Evolutionary conservation across 2,888 invertebrate genomes (phyloP).

Genomic region (Epistrophe eligans): DNA sequence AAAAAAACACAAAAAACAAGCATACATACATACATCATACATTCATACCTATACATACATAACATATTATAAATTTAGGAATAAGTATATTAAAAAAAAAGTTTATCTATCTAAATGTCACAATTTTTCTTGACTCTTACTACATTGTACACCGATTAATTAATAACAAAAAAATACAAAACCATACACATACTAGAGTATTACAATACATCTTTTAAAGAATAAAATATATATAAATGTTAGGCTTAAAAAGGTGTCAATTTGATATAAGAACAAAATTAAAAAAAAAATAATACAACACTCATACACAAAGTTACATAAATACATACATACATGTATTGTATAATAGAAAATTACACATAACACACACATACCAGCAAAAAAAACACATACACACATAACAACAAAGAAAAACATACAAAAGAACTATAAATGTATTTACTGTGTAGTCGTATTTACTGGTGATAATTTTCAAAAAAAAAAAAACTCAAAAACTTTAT

Average conservation of each 20-base stretch:
- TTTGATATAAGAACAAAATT: slow-evolving; percentile 47
- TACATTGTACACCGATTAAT: slow-evolving; percentile 75
- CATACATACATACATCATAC: not conserved
- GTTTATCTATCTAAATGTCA: slow-evolving; percentile 75
- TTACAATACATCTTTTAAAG: slow-evolving; percentile 63
- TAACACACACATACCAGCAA: slow-evolving; percentile 27
- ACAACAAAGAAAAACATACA: slow-evolving; percentile 35
- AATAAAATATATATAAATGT: slow-evolving; percentile 33
- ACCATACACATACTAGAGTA: slow-evolving; percentile 55
- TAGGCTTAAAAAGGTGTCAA: slow-evolving; percentile 73
- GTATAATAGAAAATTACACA: slow-evolving; percentile 49
- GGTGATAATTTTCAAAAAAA: slow-evolving; percentile 81
- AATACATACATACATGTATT: not conserved
- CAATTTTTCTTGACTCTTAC: slow-evolving; percentile 74
- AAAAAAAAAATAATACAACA: slow-evolving; percentile 30
- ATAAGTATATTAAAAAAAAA: slow-evolving; percentile 60
- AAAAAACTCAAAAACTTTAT: slow-evolving; percentile 66
- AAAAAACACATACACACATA: slow-evolving; percentile 38
- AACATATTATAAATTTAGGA: slow-evolving; percentile 55
- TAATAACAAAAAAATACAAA: slow-evolving; percentile 47
- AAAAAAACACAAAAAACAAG: not conserved
- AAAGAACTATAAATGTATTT: slow-evolving; percentile 57
- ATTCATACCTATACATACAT: slow-evolving; percentile 41
- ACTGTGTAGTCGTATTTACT: slow-evolving; percentile 82
- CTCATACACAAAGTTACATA: slow-evolving; percentile 55